Base-by-base conservation (phyloP, 2,888 invertebrate genomes). In the Colostygia pectinataria region DNA sequence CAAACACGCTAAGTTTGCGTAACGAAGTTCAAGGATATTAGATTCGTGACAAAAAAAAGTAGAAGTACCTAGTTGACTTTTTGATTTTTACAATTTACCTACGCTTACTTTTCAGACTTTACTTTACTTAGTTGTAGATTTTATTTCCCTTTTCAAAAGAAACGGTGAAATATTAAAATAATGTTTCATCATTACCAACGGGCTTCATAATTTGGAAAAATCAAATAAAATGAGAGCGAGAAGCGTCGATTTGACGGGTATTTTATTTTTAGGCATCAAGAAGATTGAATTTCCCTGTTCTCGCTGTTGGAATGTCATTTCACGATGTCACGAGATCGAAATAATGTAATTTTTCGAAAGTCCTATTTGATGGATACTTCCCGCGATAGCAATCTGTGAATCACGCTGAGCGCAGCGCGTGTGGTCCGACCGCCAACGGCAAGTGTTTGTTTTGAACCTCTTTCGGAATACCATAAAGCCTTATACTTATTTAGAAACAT, bases 391-490 rank as follows among this genome's bases (percentile, higher is more conserved):
- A 54, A 54, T 65, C 65, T 64, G 50, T 74, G 71, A 75, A 52
- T 62, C 73, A 63, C 43, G 29, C 56, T 20, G 42, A 4, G 20
- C 20, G 20, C 20, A 6, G 20, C 37, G 75, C 68, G 80, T 80
- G 81, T 80, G 81, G 81, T 71, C 79, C 61, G 53, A 38, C 58
- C 48, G 47, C 48, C 46, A 54, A 48, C 40, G 8, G 39, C 45
- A 49, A 63, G 10, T 70, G 66, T 71, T 73, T 67, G 70, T 70
- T 71, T 71, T 53, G 44, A 70, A 59, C 64, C 65, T 46, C 63
- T 67, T 62, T 60, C 57, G 51, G 66, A 70, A 61, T 61, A 65
- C 59, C 68, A 66, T 71, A 70, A 73, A 67, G 59, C 58, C 51
- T 12, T 55, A 49, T 44, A 55, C 63, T 65, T 51, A 63, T 59